Conservation (phyloP, 1,140 invertebrate genomes). For the Anastrepha ludens region DNA sequence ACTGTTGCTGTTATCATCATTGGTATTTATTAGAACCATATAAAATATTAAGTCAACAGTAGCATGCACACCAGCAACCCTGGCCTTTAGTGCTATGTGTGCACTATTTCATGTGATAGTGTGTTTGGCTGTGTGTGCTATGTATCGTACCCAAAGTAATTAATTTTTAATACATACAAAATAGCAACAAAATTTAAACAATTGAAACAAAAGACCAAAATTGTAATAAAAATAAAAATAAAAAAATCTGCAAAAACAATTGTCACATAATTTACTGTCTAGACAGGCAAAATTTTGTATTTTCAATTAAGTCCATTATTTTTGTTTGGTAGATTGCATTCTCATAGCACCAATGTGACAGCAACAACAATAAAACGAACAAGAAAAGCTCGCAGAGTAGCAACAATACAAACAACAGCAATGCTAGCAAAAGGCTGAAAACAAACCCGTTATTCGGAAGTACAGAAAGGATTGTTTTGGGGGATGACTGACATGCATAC, state of each 20-base stretch:
- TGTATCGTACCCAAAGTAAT: not conserved
- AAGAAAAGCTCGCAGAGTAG: not conserved
- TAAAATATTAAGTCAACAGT: no score
- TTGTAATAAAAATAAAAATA: constrained; percentile 17
- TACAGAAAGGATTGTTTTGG: not conserved
- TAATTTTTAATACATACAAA: constrained; percentile 55
- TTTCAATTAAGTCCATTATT: constrained; percentile 70
- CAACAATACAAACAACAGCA: constrained; percentile 4
- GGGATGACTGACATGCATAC: not conserved
- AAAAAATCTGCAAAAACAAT: constrained; percentile 63
- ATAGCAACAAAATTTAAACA: not conserved
- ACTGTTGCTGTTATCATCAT: no score
- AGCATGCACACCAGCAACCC: no score
- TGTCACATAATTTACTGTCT: constrained; percentile 74
- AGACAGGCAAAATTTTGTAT: constrained; percentile 74
- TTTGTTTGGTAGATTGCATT: constrained; percentile 50
- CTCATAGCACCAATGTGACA: constrained; percentile 13
- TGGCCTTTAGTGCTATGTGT: no score
- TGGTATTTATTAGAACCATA: no score
- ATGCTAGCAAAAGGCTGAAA: constrained; percentile 17
- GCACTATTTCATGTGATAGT: not conserved
- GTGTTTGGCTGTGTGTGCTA: not conserved
- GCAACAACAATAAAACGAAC: not conserved
- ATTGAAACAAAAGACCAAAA: constrained; percentile 14
- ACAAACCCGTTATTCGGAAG: constrained; percentile 11